phyloP scores from a whole-genome alignment of 2,113 vertebrate species.

The Sinocyclocheilus grahami region DNA sequence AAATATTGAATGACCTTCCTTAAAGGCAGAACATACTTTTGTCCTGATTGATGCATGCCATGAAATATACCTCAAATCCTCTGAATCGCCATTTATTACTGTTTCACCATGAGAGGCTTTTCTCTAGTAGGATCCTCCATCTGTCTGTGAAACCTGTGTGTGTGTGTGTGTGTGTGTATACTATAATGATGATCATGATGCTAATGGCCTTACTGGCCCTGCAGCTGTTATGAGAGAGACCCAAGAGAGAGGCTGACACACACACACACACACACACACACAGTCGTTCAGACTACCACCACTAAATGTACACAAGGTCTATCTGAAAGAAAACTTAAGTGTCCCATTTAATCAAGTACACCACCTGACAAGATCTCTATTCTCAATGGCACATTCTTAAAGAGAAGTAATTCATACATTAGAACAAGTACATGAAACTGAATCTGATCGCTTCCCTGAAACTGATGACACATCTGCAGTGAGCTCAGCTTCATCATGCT shows the following conservation, averaged over 20 bases:
- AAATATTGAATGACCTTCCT: neutral
- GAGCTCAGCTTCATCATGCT: neutral
- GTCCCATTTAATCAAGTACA: neutral
- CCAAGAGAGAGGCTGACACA: constrained; percentile 26
- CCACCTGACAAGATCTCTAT: neutral
- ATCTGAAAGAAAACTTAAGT: neutral
- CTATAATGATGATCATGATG: constrained; percentile 53
- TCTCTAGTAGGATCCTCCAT: constrained; percentile 19
- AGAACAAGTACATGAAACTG: neutral
- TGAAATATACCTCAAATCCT: neutral
- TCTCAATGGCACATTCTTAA: too few species aligned
- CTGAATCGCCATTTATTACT: neutral
- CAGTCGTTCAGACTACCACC: neutral
- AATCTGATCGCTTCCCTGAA: neutral
- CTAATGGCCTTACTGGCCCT: constrained; percentile 46
- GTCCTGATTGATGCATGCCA: neutral
- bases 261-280: neutral
- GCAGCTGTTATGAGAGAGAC: constrained; percentile 50
- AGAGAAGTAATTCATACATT: neutral
- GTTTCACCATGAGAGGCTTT: neutral
- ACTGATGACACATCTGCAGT: neutral
- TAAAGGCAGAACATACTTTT: neutral
- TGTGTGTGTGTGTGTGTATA: constrained; percentile 26
- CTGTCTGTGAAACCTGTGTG: constrained; percentile 35
- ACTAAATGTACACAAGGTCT: neutral